phyloP scores from a whole-genome alignment of 2,797 vertebrate species.

The Basileuterus tristriatus region DNA sequence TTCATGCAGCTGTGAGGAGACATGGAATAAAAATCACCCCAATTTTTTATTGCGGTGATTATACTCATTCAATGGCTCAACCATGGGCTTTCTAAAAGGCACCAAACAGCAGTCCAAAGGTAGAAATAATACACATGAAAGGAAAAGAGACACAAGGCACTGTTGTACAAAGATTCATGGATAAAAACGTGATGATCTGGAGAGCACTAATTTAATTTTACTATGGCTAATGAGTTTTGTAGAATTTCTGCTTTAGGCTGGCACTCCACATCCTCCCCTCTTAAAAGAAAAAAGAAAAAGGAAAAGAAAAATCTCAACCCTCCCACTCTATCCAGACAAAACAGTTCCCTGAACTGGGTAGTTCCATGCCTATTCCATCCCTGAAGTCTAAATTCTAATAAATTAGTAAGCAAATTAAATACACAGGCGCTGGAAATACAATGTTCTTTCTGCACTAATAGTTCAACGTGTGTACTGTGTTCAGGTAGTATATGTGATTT shows the following conservation, averaged over 20 bases:
- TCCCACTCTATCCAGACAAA: background rate
- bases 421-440: background rate
- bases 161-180: background rate
- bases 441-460: background rate
- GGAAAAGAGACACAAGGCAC: background rate
- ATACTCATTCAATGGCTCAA: background rate
- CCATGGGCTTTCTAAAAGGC: background rate
- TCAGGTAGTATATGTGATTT: background rate
- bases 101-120: background rate
- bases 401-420: background rate
- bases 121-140: background rate
- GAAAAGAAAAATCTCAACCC: background rate
- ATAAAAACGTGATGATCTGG: conserved; percentile 10
- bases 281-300: background rate
- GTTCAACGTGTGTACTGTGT: background rate
- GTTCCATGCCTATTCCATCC: background rate
- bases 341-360: background rate
- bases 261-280: background rate
- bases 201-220: conserved; percentile 37
- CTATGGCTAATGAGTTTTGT: conserved; percentile 31
- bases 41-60: background rate
- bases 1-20: background rate
- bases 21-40: background rate
- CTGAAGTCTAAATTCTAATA: background rate
- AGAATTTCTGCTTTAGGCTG: conserved; percentile 39